phyloP scores from a whole-genome alignment of 2,113 vertebrate species.

The Pao palembangensis region DNA sequence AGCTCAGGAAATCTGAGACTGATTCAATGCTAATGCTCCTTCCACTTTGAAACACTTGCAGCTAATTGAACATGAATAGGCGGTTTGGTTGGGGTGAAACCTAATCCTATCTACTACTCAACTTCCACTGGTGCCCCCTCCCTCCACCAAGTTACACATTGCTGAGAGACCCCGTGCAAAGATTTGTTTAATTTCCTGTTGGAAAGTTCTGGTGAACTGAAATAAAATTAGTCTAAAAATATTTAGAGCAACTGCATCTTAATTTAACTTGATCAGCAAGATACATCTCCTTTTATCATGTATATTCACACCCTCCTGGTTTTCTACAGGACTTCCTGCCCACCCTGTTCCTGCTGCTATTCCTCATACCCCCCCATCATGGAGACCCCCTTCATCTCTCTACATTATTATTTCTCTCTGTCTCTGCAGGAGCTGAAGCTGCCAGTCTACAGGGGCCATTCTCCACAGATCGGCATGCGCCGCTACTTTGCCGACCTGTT shows the following conservation, averaged over 20 bases:
- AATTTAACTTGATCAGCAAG: slow-evolving; percentile 30
- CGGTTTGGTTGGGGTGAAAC: slow-evolving; percentile 63
- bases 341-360: slow-evolving; percentile 18
- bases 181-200: slow-evolving; percentile 57
- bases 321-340: slow-evolving; percentile 30
- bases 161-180: slow-evolving; percentile 45
- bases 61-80: slow-evolving; percentile 72
- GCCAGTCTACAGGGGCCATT: slow-evolving; percentile 82
- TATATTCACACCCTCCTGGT: slow-evolving; percentile 31
- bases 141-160: slow-evolving; percentile 11
- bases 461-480: slow-evolving; percentile 87
- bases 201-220: slow-evolving; percentile 18
- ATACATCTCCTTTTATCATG: slow-evolving; percentile 49
- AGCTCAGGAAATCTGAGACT: slow-evolving; percentile 27
- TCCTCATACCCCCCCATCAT: neutral
- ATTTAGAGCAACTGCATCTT: slow-evolving; percentile 10
- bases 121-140: slow-evolving; percentile 26
- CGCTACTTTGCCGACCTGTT: slow-evolving; percentile 85
- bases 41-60: slow-evolving; percentile 62
- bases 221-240: too few relatives aligned
- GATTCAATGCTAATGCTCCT: slow-evolving; percentile 58
- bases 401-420: neutral
- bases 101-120: slow-evolving; percentile 64
- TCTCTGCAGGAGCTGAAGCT: slow-evolving; percentile 83
- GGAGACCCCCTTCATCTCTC: slow-evolving; percentile 7